Percentiles rank a stretch among this genome's conserved stretches.
Evolutionary conservation across 2,797 vertebrate species (phyloP).

Genomic region (Phylloscopus collybita): DNA sequence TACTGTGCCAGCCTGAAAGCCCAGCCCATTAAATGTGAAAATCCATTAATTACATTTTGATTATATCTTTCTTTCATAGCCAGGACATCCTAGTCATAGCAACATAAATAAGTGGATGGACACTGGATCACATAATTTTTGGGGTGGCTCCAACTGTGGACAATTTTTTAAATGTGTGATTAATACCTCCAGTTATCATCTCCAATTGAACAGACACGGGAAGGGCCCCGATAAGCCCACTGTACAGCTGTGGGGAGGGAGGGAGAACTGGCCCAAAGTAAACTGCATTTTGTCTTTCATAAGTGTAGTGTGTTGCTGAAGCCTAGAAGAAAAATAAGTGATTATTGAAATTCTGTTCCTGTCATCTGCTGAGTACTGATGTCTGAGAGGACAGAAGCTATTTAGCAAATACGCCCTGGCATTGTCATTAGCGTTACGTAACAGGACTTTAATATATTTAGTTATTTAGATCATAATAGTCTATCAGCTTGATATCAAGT

Average conservation of each 20-base stretch:
- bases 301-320: slow-evolving; percentile 65
- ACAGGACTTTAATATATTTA: slow-evolving; percentile 69
- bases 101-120: slow-evolving; percentile 59
- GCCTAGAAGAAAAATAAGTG: slow-evolving; percentile 67
- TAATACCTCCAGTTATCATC: slow-evolving; percentile 74
- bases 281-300: slow-evolving; percentile 62
- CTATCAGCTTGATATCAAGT: slow-evolving; percentile 57
- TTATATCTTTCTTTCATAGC: slow-evolving; percentile 66
- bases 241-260: slow-evolving; percentile 62
- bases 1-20: slow-evolving; percentile 55
- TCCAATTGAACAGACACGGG: slow-evolving; percentile 73
- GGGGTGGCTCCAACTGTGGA: slow-evolving; percentile 50
- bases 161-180: slow-evolving; percentile 71
- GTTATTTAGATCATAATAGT: slow-evolving; percentile 63
- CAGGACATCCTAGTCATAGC: slow-evolving; percentile 48
- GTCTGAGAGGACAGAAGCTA: slow-evolving; percentile 57
- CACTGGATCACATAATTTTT: slow-evolving; percentile 44
- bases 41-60: slow-evolving; percentile 60
- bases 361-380: slow-evolving; percentile 66
- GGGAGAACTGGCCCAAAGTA: slow-evolving; percentile 4
- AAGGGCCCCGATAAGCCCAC: slow-evolving; percentile 57
- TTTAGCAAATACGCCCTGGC: slow-evolving; percentile 34
- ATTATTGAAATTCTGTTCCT: slow-evolving; percentile 60
- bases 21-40: slow-evolving; percentile 70
- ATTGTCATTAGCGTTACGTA: slow-evolving; percentile 65